Base-by-base conservation (phyloP, 2,888 invertebrate genomes). In the Ceratothoa steindachneri region DNA sequence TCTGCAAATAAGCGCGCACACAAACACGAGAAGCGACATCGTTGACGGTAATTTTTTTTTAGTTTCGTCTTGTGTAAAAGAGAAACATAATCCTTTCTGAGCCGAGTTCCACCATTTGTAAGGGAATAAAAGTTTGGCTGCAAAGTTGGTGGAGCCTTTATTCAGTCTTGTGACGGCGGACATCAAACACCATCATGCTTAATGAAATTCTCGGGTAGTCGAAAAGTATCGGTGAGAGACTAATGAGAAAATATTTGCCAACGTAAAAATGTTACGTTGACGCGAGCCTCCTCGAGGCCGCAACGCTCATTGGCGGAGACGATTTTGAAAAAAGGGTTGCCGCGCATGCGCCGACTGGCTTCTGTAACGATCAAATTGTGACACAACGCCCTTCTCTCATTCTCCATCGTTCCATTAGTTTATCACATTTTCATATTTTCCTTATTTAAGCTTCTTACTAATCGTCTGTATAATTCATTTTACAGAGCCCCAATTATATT, bases 211-310 rank as follows among this genome's bases (percentile, higher is more conserved):
- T 24, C 60, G 60, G 60, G 19, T 24, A 60, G 19, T 24, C 24
- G 60, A 60, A 60, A 24, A 60, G 60, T 24, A 60, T 2, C 2
- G 24, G 19, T 24, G 3, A 60, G 60, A 60, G 60, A 24, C 60
- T 60, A 60, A 60, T 60, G 60, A 60, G 60, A 7, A 60, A 60
- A 60, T 60, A 60, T 60, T 60, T 60, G 19, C 2, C 22, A 60
- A 60, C 41, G 41, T 41, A 41, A 41, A 41, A 41, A 41, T 15
- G 41, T 15, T 41, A 41, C 41, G 15, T 9, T 41, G 41, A n/a
- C n/a, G n/a, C n/a, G 7, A 41, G 41, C 41, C 41, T 5, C n/a
- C 41, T 41, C 41, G 5, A 15, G 7, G 41, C 41, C 41, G 7
- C 41, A 15, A 5, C 41, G 5, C 41, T 41, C 41, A 41, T 41